Evolutionary conservation across 2,888 invertebrate species (phyloP), one percentile per base, ranked within the genome.

Genomic region (Rhagonycha fulva): DNA sequence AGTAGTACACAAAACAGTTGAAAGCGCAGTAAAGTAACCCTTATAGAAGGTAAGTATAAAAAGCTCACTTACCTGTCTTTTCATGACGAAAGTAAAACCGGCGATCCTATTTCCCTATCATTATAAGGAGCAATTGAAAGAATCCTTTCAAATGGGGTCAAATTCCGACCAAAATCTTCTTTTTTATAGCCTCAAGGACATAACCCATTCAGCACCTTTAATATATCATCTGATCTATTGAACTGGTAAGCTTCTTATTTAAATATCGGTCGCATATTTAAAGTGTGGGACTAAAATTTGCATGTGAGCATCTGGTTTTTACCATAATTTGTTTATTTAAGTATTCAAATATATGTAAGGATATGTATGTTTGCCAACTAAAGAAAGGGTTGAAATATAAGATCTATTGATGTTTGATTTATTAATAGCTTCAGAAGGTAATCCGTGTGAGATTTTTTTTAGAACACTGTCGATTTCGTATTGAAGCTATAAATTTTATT

Each of bases 281-380:
- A 74, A 76, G 79, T 77, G 79, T 77, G 79, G 77, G 79, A 78
- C 79, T 74, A 62, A 14, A 26, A 77, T 79, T 75, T 76, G 78
- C 76, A 76, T 74, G 73, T 61, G 71, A 71, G 70, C 77, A 77
- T 77, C 77, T 77, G 77, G 77, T 77, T 77, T 77, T 77, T 74
- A 72, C 72, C 79, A 77, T 80, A 80, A 80, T 79, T 79, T 80
- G 80, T 80, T 80, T 80, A 80, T 79, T 78, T 79, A 75, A 76
- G 79, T 80, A 79, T 80, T 80, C 79, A 77, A 79, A 79, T 79
- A 69, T 79, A 78, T 78, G 79, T 76, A 67, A 68, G 76, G 79
- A 75, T 73, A 71, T 68, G 47, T 70, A 30, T 76, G 73, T 77
- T 77, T 76, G 77, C 74, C 67, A 62, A 71, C 71, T 28, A 71